A percentile compares a stretch with the other conserved stretches of the same genome.
phyloP scores from a whole-genome alignment of 2,888 invertebrate genomes.

The Orthonychiurus folsomi region DNA sequence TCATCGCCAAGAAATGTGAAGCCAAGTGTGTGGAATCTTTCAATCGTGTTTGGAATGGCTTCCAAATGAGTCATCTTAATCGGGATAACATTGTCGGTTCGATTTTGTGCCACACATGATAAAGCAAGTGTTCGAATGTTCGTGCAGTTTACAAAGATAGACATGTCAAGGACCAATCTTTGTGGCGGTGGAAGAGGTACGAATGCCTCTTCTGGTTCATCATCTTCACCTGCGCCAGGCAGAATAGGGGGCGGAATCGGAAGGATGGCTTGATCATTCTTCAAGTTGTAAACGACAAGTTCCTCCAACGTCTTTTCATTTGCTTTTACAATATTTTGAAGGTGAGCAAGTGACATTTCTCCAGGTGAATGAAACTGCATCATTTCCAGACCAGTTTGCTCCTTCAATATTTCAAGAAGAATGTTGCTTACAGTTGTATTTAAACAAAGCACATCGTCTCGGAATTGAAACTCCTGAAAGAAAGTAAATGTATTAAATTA shows the following conservation, averaged over 20 bases:
- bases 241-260: no score
- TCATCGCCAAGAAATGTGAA: constrained; percentile 27
- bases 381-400: constrained; percentile 24
- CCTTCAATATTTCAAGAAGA: constrained; percentile 21
- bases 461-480: constrained; percentile 31
- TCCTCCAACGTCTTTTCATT: constrained; percentile 27
- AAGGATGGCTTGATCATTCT: constrained; percentile 2
- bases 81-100: constrained; percentile 10
- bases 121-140: constrained; percentile 25
- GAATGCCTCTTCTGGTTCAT: background rate
- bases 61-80: constrained; percentile 12
- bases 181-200: background rate
- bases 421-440: constrained; percentile 23
- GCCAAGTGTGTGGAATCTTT: constrained; percentile 26
- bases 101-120: constrained; percentile 18
- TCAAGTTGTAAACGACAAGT: constrained; percentile 28
- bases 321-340: constrained; percentile 17
- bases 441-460: constrained; percentile 35
- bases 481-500: no score
- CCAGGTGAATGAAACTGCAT: constrained; percentile 35
- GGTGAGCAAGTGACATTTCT: constrained; percentile 22
- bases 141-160: constrained; percentile 25
- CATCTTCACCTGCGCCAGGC: no score
- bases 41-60: constrained; percentile 22
- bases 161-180: constrained; percentile 15